These are phyloP conservation scores for Schrankia costaestrigalis DNA, from an alignment of 2,888 invertebrate genomes.

Conservation along the genomic window DNA sequence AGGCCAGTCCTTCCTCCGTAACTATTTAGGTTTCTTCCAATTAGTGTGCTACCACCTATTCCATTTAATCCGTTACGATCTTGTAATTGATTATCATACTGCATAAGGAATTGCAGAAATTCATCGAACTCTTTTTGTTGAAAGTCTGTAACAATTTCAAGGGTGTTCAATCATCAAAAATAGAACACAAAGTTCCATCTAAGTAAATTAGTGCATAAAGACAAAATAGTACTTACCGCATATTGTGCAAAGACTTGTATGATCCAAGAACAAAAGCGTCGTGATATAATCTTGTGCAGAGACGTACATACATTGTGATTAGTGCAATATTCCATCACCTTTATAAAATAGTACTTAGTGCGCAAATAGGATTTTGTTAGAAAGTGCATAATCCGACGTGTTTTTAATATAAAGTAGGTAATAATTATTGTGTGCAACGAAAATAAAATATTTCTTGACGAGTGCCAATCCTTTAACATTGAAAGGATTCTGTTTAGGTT, in stretches of 20 bases:
- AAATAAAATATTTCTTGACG: slow-evolving; percentile 15
- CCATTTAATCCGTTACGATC: slow-evolving; percentile 36
- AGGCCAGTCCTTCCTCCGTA: slow-evolving; percentile 5
- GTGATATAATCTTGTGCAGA: slow-evolving; percentile 41
- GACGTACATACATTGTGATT: slow-evolving; percentile 32
- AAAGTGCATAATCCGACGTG: slow-evolving; percentile 23
- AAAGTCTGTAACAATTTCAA: slow-evolving; percentile 57
- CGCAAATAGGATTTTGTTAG: slow-evolving; percentile 18
- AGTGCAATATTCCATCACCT: slow-evolving; percentile 39
- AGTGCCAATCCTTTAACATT: slow-evolving; percentile 12
- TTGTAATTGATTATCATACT: slow-evolving; percentile 46
- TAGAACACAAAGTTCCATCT: neutral
- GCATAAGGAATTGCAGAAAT: slow-evolving; percentile 53
- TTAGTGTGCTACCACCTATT: slow-evolving; percentile 27
- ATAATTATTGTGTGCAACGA: slow-evolving; percentile 16
- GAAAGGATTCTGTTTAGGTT: slow-evolving; percentile 5
- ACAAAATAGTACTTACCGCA: slow-evolving; percentile 44
- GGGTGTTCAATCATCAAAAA: slow-evolving; percentile 11
- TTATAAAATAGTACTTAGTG: slow-evolving; percentile 29
- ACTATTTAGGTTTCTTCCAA: slow-evolving; percentile 20
- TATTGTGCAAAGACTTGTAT: slow-evolving; percentile 27
- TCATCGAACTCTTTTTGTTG: slow-evolving; percentile 58
- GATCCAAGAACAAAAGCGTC: slow-evolving; percentile 38
- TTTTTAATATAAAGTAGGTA: slow-evolving; percentile 9
- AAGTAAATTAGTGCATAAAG: slow-evolving; percentile 25